These are phyloP conservation scores for Odontamblyopus lacepedii DNA, from an alignment of 2,797 vertebrate species.

Conservation along the genomic window DNA sequence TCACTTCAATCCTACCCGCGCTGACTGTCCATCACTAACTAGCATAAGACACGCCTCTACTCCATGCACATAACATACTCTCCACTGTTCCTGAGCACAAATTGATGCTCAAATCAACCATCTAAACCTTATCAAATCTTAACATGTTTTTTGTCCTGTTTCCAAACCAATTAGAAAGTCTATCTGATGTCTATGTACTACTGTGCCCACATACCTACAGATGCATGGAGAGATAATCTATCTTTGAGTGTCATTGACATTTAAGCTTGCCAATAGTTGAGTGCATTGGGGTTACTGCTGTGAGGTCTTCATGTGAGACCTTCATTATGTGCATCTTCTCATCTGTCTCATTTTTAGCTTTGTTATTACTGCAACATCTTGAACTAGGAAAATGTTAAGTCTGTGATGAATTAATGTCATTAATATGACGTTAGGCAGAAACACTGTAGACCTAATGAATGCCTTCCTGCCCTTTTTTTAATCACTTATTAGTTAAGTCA, in stretches of 20 bases:
- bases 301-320: not conserved
- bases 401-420: slow-evolving; percentile 55
- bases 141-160: not conserved
- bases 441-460: slow-evolving; percentile 57
- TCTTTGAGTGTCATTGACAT: not conserved
- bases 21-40: too few relatives aligned
- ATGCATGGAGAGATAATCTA: not conserved
- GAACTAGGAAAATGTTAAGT: slow-evolving; percentile 31
- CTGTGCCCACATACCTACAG: not conserved
- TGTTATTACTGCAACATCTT: slow-evolving; percentile 39
- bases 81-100: too few relatives aligned
- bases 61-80: too few relatives aligned
- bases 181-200: not conserved
- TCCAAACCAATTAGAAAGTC: not conserved
- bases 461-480: slow-evolving; percentile 50
- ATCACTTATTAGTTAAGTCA: slow-evolving; percentile 50
- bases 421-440: slow-evolving; percentile 63
- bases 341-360: slow-evolving; percentile 8
- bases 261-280: not conserved
- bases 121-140: not conserved
- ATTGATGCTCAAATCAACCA: not conserved
- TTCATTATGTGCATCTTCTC: slow-evolving; percentile 6
- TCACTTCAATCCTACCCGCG: too few relatives aligned
- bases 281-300: not conserved
- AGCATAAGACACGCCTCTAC: too few relatives aligned